Percentiles rank a stretch among this genome's conserved stretches.
phyloP scores from a whole-genome alignment of 2,113 vertebrate species.

The Platichthys stellatus region DNA sequence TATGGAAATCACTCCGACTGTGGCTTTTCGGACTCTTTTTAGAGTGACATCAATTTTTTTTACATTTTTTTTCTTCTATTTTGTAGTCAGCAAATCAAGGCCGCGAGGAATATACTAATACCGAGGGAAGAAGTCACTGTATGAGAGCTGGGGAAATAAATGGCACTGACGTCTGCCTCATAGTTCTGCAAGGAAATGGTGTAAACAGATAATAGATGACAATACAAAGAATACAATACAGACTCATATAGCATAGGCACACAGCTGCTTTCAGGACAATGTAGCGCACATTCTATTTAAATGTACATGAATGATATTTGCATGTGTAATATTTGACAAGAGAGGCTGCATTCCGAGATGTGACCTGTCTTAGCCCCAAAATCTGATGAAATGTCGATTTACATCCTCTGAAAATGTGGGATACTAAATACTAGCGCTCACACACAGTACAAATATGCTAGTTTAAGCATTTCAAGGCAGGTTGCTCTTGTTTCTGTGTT shows the following conservation, averaged over 20 bases:
- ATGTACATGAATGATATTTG: too few relatives aligned
- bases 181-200: not conserved
- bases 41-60: not conserved
- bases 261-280: too few relatives aligned
- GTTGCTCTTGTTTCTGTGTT: not conserved
- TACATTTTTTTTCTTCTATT: not conserved
- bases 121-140: not conserved
- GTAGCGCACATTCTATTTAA: too few relatives aligned
- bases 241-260: not conserved
- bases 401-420: not conserved
- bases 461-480: constrained; percentile 39
- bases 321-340: too few relatives aligned
- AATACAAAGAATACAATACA: not conserved
- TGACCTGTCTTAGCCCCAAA: not conserved
- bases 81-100: not conserved
- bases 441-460: constrained; percentile 30
- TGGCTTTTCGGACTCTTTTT: not conserved
- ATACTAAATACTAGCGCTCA: constrained; percentile 6
- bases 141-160: not conserved
- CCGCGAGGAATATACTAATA: not conserved
- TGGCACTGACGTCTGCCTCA: not conserved
- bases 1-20: not conserved
- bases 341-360: too few relatives aligned
- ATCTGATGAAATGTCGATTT: not conserved
- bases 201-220: not conserved